Evolutionary conservation across 2,797 vertebrate genomes (phyloP).

Genomic region (Microhierax caerulescens): DNA sequence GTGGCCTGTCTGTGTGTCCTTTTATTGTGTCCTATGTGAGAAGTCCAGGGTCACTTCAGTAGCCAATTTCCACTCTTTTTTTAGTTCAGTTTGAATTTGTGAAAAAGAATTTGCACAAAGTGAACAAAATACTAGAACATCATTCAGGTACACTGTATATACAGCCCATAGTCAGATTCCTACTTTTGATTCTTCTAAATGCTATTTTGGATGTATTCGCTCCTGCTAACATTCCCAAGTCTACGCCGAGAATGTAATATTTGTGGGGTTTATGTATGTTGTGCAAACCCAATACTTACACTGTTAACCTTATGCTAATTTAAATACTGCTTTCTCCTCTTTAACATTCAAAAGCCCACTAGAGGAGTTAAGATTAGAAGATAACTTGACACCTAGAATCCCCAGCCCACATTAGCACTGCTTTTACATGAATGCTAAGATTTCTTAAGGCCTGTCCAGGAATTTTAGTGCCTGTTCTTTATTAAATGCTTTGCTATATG

Average conservation of each 20-base stretch:
- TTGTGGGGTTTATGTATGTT: neutral
- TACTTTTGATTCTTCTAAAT: neutral
- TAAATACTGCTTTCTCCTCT: neutral
- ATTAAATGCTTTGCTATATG: neutral
- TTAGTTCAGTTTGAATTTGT: neutral
- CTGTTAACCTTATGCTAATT: slow-evolving; percentile 10
- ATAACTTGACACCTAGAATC: neutral
- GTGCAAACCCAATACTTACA: neutral
- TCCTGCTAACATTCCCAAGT: neutral
- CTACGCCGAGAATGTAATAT: neutral
- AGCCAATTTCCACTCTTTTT: neutral
- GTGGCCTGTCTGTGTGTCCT: neutral
- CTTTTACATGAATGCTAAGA: neutral
- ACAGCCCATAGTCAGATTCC: neutral
- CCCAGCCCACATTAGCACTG: neutral
- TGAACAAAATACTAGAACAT: neutral
- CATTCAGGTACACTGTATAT: neutral
- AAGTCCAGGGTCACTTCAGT: neutral
- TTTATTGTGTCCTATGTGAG: neutral
- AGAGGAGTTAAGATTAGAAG: neutral
- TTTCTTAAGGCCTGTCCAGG: neutral
- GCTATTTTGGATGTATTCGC: neutral
- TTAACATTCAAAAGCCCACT: neutral
- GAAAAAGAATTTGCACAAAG: neutral
- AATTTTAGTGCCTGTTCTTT: neutral